phyloP scores from a whole-genome alignment of 2,113 vertebrate genomes.

The Myxocyprinus asiaticus region DNA sequence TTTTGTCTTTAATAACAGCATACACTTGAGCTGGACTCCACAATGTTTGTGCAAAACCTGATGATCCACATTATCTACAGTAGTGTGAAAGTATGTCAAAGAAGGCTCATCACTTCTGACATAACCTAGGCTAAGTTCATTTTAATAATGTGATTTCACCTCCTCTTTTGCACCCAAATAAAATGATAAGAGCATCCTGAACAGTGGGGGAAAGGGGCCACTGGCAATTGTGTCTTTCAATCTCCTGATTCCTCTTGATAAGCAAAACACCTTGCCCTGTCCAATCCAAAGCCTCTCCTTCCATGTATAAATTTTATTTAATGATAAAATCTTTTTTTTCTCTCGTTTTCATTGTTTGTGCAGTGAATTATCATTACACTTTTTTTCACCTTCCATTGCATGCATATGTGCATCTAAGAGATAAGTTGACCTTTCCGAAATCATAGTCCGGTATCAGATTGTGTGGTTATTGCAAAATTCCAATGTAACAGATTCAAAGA shows the following conservation, averaged over 20 bases:
- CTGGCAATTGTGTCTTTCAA: conserved; percentile 77
- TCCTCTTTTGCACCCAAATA: conserved; percentile 82
- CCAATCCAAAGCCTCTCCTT: conserved; percentile 46
- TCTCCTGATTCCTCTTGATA: conserved; percentile 83
- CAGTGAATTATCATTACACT: conserved; percentile 75
- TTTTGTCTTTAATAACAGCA: no score
- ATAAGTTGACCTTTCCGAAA: conserved; percentile 90
- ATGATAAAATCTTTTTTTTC: conserved; percentile 81
- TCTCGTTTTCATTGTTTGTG: conserved; percentile 81
- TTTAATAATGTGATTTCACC: conserved; percentile 83
- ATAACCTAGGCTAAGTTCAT: conserved; percentile 86
- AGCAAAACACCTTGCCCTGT: conserved; percentile 78
- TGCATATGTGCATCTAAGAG: conserved; percentile 81
- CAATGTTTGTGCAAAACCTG: no score
- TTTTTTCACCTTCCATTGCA: conserved; percentile 71
- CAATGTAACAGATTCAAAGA: conserved; percentile 78
- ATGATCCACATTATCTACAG: no score
- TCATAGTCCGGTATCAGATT: conserved; percentile 84
- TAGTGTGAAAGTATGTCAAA: background rate
- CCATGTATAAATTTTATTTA: conserved; percentile 76
- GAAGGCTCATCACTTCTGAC: conserved; percentile 79
- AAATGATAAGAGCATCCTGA: conserved; percentile 87
- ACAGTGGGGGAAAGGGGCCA: conserved; percentile 63
- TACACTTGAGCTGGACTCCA: no score
- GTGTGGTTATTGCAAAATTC: conserved; percentile 84